Evolutionary conservation across 2,113 vertebrate species (phyloP).

Genomic region (Oceanites oceanicus): DNA sequence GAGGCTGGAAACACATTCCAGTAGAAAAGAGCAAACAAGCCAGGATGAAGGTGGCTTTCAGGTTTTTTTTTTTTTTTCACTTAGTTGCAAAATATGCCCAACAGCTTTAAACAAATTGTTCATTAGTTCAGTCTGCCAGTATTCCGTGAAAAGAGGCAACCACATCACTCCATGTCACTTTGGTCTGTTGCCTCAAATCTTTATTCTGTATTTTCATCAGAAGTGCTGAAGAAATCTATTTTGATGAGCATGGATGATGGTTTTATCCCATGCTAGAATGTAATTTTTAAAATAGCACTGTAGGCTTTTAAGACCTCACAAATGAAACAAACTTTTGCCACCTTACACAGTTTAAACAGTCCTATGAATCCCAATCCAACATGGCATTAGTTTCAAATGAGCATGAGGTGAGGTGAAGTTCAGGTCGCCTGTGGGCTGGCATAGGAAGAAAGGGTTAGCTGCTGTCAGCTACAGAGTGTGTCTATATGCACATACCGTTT

Average conservation of each 20-base stretch:
- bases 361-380: not conserved
- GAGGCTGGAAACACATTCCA: not conserved
- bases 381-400: not conserved
- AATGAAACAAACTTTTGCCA: not conserved
- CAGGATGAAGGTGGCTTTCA: not conserved
- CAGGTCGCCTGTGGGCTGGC: not conserved
- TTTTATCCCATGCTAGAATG: not conserved
- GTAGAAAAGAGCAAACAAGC: not conserved
- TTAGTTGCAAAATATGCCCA: not conserved
- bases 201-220: not conserved
- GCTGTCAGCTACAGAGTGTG: not conserved
- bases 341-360: not conserved
- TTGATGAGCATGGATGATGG: not conserved
- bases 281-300: not conserved
- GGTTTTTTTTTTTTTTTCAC: not conserved
- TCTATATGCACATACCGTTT: not conserved
- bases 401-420: not conserved
- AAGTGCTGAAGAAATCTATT: not conserved
- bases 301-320: not conserved
- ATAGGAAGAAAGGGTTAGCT: not conserved
- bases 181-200: not conserved
- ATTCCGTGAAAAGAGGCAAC: not conserved
- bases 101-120: not conserved
- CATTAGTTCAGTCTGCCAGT: not conserved
- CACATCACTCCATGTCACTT: not conserved